A percentile compares a stretch with the other conserved stretches of the same genome.
phyloP scores from a whole-genome alignment of 2,113 vertebrate genomes.

The Ondatra zibethicus region DNA sequence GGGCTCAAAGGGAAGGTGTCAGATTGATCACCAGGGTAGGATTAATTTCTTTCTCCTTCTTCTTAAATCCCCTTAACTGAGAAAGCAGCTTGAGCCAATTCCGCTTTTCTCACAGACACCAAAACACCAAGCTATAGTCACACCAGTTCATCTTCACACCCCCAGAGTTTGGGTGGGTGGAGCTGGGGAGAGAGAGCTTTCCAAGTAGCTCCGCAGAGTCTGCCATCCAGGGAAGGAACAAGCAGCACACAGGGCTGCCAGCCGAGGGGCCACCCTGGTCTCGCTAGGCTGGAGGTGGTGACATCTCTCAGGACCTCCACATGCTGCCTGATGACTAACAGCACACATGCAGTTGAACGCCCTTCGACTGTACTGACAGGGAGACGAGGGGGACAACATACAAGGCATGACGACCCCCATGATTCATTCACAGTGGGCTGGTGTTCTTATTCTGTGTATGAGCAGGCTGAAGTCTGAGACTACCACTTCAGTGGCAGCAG shows the following conservation, averaged over 20 bases:
- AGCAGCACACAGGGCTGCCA: neutral
- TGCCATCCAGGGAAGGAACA: constrained; percentile 55
- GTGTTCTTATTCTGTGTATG: neutral
- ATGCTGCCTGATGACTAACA: neutral
- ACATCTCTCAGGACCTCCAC: neutral
- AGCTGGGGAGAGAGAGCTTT: neutral
- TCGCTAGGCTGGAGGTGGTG: neutral
- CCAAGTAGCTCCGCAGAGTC: constrained; percentile 63
- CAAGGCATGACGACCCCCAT: neutral
- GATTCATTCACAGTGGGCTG: neutral
- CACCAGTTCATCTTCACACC: constrained; percentile 79
- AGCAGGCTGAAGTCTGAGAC: neutral
- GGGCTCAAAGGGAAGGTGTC: constrained; percentile 83
- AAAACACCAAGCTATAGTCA: constrained; percentile 81
- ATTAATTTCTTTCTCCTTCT: constrained; percentile 75
- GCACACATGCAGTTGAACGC: neutral
- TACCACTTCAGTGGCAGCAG: neutral
- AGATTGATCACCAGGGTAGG: constrained; percentile 82
- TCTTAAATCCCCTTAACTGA: constrained; percentile 83
- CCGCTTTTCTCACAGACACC: constrained; percentile 78
- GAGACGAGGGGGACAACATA: neutral
- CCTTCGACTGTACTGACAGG: neutral
- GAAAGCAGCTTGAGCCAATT: constrained; percentile 82
- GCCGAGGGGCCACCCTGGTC: neutral
- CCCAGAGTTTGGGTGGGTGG: neutral